A percentile compares a stretch with the other conserved stretches of the same genome.
Conservation (phyloP, 2,888 invertebrate genomes). For the Lasioglossum calceatum region DNA sequence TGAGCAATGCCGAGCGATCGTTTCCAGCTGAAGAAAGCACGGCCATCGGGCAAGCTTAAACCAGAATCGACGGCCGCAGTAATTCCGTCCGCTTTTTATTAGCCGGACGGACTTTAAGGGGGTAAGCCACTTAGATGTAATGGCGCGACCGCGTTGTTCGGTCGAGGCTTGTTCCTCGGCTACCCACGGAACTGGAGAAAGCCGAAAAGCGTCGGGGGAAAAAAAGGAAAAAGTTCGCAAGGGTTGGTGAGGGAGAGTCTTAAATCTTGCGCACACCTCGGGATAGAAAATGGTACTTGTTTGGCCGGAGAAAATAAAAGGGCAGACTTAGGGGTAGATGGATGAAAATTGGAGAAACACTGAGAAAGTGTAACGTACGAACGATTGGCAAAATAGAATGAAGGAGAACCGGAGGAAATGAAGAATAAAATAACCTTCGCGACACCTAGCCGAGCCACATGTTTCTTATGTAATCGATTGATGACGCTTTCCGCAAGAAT, state of each 20-base stretch:
- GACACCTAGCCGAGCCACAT: not conserved
- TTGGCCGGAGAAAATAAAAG: conserved; percentile 21
- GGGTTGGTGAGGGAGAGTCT: conserved; percentile 12
- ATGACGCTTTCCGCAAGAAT: not conserved
- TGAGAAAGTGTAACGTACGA: not conserved
- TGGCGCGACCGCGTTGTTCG: conserved; percentile 74
- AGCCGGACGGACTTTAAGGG: conserved; percentile 78
- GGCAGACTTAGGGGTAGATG: not conserved
- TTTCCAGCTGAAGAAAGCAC: conserved; percentile 13
- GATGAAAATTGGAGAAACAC: conserved; percentile 8
- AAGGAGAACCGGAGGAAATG: not conserved
- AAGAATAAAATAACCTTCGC: conserved; percentile 2
- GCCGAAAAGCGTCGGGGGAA: not conserved
- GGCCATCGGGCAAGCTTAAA: conserved; percentile 47
- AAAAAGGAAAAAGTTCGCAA: not conserved
- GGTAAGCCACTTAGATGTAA: conserved; percentile 83
- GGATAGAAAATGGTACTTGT: conserved; percentile 33
- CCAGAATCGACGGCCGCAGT: conserved; percentile 72
- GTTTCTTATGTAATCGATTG: not conserved
- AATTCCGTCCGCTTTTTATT: conserved; percentile 82
- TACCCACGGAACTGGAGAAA: conserved; percentile 25
- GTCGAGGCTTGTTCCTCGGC: conserved; percentile 47
- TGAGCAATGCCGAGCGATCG: conserved; percentile 48
- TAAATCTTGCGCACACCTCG: conserved; percentile 19
- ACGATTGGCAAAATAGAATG: not conserved